Evolutionary conservation across 1,140 invertebrate species (phyloP).

Genomic region (Octopus sinensis): DNA sequence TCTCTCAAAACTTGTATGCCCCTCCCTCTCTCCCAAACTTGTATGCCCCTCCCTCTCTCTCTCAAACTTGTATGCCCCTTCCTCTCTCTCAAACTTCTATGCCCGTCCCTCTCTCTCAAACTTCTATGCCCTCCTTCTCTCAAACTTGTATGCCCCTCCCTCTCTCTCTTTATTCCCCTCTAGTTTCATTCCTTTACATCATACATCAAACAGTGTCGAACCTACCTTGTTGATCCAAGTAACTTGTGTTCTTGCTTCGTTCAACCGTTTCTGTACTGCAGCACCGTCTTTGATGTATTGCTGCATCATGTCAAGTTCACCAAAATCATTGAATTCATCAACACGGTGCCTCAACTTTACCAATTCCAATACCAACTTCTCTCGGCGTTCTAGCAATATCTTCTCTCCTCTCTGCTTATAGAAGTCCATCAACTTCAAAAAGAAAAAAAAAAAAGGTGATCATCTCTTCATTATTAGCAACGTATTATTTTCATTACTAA

Average conservation of each 20-base stretch:
- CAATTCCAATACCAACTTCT: slow-evolving; percentile 69
- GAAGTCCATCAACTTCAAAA: slow-evolving; percentile 68
- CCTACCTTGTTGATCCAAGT: slow-evolving; percentile 74
- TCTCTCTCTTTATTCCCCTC: too few relatives aligned
- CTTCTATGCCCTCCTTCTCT: too few relatives aligned
- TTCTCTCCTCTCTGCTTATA: slow-evolving; percentile 80
- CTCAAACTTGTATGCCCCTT: too few relatives aligned
- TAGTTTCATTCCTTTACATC: too few relatives aligned
- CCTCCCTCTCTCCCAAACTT: too few relatives aligned
- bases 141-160: too few relatives aligned
- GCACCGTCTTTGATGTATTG: slow-evolving; percentile 66
- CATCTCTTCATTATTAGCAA: too few relatives aligned
- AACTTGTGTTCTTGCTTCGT: slow-evolving; percentile 70
- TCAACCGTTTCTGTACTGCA: slow-evolving; percentile 72
- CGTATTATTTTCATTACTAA: too few relatives aligned
- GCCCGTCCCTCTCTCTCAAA: too few relatives aligned
- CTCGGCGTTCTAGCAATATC: slow-evolving; percentile 67
- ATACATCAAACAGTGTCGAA: neutral
- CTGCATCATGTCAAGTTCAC: slow-evolving; percentile 59
- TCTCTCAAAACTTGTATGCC: too few relatives aligned
- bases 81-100: too few relatives aligned
- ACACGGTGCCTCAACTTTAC: slow-evolving; percentile 69
- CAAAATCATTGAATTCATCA: slow-evolving; percentile 61
- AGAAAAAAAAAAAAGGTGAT: neutral
- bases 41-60: too few relatives aligned